Percentiles rank a stretch among this genome's conserved stretches.
Conservation (phyloP, 2,888 invertebrate species). For the Theodoxus fluviatilis region DNA sequence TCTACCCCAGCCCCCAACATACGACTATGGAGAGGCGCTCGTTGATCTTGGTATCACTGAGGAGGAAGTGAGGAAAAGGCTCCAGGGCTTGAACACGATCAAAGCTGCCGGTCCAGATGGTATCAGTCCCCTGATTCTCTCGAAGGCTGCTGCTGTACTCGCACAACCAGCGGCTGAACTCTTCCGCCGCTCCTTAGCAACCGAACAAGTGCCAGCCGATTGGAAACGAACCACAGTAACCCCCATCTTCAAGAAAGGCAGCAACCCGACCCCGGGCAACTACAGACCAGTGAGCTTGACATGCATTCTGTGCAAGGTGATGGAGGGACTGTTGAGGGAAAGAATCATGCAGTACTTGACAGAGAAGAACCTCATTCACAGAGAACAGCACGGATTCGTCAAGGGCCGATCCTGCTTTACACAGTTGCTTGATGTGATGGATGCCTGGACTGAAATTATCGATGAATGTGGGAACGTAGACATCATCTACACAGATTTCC, state of each 20-base stretch:
- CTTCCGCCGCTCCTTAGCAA: background rate
- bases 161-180: background rate
- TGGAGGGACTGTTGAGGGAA: background rate
- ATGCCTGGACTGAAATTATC: too few species aligned
- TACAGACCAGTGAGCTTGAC: background rate
- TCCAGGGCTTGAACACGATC: background rate
- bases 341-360: background rate
- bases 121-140: background rate
- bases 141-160: background rate
- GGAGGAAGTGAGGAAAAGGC: background rate
- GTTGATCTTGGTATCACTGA: constrained; percentile 3
- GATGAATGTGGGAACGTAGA: too few species aligned
- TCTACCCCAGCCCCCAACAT: constrained; percentile 1
- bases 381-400: background rate
- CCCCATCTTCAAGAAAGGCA: background rate
- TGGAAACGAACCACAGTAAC: background rate
- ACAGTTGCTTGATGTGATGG: too few species aligned
- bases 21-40: background rate
- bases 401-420: background rate
- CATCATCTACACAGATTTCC: background rate
- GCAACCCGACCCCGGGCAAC: background rate
- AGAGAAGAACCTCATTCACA: background rate
- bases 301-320: constrained; percentile 2
- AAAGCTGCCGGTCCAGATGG: background rate
- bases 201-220: background rate